A percentile compares a stretch with the other conserved stretches of the same genome.
These are phyloP conservation scores for Neoitamus cyanurus DNA, from an alignment of 2,888 invertebrate genomes.

Conservation along the genomic window DNA sequence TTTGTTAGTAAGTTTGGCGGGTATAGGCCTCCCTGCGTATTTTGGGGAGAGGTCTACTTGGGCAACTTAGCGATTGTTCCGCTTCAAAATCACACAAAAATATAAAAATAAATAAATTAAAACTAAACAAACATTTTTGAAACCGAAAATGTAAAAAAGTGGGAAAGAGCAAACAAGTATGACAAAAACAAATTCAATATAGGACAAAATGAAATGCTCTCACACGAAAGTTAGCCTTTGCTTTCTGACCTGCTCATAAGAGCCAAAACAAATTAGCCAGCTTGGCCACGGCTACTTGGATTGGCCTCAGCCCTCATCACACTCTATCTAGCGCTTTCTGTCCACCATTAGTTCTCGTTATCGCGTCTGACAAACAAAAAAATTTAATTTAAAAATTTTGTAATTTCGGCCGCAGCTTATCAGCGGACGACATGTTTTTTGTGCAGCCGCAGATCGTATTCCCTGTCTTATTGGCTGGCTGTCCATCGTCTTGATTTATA, in stretches of 20 bases:
- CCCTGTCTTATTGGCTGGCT: not conserved
- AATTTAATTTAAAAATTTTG: constrained; percentile 42
- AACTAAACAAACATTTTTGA: not conserved
- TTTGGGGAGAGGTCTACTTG: not conserved
- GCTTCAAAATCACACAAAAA: too few species aligned
- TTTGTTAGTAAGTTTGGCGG: not conserved
- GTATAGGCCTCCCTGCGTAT: not conserved
- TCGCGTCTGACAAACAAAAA: not conserved
- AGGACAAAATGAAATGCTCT: too few species aligned
- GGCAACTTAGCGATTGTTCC: too few species aligned
- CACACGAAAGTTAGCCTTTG: too few species aligned
- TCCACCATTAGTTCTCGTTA: constrained; percentile 9
- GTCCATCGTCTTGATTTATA: constrained; percentile 4
- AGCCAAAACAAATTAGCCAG: not conserved
- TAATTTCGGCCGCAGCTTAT: constrained; percentile 36
- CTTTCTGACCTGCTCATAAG: not conserved
- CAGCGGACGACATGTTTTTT: constrained; percentile 12
- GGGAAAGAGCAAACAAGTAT: not conserved
- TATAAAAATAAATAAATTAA: too few species aligned
- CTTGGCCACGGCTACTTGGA: not conserved
- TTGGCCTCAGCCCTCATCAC: not conserved
- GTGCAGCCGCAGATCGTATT: not conserved
- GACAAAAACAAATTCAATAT: too few species aligned
- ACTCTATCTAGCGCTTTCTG: not conserved
- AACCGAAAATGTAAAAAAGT: not conserved